Percentiles rank a stretch among this genome's conserved stretches.
Conservation (phyloP, 2,113 vertebrate species). For the Spheniscus mendiculus region DNA sequence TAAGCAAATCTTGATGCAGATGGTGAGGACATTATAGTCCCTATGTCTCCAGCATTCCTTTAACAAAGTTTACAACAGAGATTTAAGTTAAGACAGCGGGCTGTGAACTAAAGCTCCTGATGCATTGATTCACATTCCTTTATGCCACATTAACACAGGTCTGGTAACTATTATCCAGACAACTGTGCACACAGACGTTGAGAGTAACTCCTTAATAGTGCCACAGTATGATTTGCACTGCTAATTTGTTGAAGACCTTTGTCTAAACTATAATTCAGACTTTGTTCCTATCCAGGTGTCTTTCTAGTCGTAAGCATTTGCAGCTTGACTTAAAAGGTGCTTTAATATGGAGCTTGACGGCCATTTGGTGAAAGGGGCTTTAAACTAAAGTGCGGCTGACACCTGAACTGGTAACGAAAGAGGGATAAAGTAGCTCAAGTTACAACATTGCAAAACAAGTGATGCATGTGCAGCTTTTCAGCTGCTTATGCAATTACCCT, state of each 20-base stretch:
- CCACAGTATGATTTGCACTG: not conserved
- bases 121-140: not conserved
- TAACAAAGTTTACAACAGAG: not conserved
- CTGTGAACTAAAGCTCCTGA: not conserved
- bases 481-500: not conserved
- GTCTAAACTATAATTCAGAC: not conserved
- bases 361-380: not conserved
- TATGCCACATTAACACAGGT: not conserved
- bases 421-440: not conserved
- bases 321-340: not conserved
- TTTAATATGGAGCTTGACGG: not conserved
- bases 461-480: not conserved
- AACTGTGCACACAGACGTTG: not conserved
- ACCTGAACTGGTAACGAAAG: slow-evolving; percentile 4
- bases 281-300: not conserved
- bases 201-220: not conserved
- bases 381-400: not conserved
- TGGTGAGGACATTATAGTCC: not conserved
- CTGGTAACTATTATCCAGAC: not conserved
- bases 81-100: not conserved
- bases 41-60: not conserved
- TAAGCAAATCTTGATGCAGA: not conserved
- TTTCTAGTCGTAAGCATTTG: not conserved
- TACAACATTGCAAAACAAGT: not conserved
- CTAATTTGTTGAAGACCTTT: not conserved